A percentile compares a stretch with the other conserved stretches of the same genome.
Conservation (phyloP, 2,888 invertebrate genomes). For the Nomada hirtipes region DNA sequence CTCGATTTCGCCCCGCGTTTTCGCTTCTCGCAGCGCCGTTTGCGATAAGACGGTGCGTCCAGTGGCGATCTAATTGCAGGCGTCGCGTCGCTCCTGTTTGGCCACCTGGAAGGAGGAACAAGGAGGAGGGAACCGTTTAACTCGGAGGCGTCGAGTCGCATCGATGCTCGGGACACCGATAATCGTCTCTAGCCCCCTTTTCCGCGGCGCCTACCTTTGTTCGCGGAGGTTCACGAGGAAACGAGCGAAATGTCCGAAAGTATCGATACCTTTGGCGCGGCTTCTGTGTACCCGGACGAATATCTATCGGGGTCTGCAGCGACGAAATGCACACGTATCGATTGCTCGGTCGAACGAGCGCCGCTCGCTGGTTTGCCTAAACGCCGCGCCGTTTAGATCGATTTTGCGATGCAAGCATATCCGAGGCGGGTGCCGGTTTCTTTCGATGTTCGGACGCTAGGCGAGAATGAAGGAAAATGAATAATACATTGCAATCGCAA, state of each 20-base stretch:
- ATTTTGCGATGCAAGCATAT: slow-evolving; percentile 6
- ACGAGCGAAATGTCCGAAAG: not conserved
- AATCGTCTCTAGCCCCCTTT: not conserved
- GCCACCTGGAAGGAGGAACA: too few relatives aligned
- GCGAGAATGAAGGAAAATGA: slow-evolving; percentile 38
- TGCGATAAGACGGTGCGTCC: not conserved
- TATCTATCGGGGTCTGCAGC: slow-evolving; percentile 21
- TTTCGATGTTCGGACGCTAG: too few relatives aligned
- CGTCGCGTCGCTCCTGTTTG: not conserved
- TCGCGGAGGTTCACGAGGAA: not conserved
- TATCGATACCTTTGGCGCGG: slow-evolving; percentile 7
- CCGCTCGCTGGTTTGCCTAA: slow-evolving; percentile 23
- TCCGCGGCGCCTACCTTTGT: not conserved
- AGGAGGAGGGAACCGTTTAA: not conserved
- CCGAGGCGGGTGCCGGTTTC: slow-evolving; percentile 1
- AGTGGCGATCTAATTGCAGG: not conserved
- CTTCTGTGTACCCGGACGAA: slow-evolving; percentile 29
- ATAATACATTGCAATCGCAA: slow-evolving; percentile 48
- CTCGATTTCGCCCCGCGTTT: slow-evolving; percentile 3
- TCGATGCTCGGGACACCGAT: not conserved
- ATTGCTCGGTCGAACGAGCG: slow-evolving; percentile 36
- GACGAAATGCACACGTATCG: slow-evolving; percentile 38
- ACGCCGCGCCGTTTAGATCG: too few relatives aligned
- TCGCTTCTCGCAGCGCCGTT: not conserved
- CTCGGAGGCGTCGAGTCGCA: not conserved